Percentiles rank a stretch among this genome's conserved stretches.
These are phyloP conservation scores for Tortrix viridana DNA, from an alignment of 2,888 invertebrate genomes.

Conservation along the genomic window DNA sequence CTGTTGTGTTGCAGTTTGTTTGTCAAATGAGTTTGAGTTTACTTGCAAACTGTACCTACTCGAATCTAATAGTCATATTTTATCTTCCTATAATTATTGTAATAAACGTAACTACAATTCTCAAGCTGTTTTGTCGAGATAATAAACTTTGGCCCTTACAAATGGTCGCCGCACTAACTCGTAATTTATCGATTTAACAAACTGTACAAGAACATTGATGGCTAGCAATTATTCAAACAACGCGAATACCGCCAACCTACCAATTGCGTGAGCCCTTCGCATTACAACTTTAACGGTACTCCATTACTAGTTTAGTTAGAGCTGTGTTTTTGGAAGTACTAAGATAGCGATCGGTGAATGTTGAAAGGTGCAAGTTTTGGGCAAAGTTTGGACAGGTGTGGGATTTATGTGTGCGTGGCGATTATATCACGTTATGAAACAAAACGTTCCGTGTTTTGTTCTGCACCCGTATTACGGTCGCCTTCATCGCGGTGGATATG, in stretches of 20 bases:
- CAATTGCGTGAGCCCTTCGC: conserved; percentile 4
- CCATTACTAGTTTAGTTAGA: conserved; percentile 4
- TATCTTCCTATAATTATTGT: too few relatives aligned
- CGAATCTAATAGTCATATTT: too few relatives aligned
- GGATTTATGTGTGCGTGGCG: conserved; percentile 70
- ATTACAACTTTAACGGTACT: conserved; percentile 12
- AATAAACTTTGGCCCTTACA: too few relatives aligned
- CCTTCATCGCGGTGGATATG: too few relatives aligned
- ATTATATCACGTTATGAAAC: conserved; percentile 53
- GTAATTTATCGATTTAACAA: conserved; percentile 21
- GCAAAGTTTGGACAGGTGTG: conserved; percentile 61
- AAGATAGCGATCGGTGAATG: conserved; percentile 24
- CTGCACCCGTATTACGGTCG: too few relatives aligned
- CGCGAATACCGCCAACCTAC: conserved; percentile 38
- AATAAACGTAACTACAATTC: too few relatives aligned
- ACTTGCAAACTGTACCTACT: too few relatives aligned
- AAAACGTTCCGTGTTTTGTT: neutral
- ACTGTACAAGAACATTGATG: conserved; percentile 52
- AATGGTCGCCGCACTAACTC: neutral
- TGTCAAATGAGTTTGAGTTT: too few relatives aligned
- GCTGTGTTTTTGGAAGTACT: conserved; percentile 1
- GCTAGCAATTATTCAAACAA: conserved; percentile 68
- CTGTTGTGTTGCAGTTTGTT: too few relatives aligned
- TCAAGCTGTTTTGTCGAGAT: too few relatives aligned
- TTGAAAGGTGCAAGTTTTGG: conserved; percentile 1